Percentiles rank a stretch among this genome's conserved stretches.
These are phyloP conservation scores for Idaea straminata DNA, from an alignment of 2,888 invertebrate species.

Conservation along the genomic window DNA sequence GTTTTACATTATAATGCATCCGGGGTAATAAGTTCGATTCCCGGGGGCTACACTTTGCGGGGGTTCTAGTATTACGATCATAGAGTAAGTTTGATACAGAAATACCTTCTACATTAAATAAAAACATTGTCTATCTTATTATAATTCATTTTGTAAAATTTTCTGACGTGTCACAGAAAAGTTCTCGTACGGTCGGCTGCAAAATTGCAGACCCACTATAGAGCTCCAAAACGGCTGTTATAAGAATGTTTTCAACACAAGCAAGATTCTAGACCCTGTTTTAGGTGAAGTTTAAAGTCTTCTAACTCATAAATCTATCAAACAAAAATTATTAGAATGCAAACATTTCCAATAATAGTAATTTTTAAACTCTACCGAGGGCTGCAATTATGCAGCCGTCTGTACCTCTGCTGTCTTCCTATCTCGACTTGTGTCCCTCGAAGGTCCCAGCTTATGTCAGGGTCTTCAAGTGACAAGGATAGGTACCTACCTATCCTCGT, in stretches of 20 bases:
- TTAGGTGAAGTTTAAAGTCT: too few relatives aligned
- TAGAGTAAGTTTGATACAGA: slow-evolving; percentile 33
- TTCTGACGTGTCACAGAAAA: background rate
- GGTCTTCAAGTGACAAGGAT: background rate
- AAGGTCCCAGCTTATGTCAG: background rate
- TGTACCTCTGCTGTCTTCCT: background rate
- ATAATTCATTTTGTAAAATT: background rate
- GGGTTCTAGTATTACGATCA: slow-evolving; percentile 51
- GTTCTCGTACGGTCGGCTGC: too few relatives aligned
- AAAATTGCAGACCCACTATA: too few relatives aligned
- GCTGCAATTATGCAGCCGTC: too few relatives aligned
- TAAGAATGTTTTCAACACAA: too few relatives aligned
- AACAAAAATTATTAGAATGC: too few relatives aligned
- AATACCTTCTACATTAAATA: background rate
- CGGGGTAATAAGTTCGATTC: slow-evolving; percentile 56
- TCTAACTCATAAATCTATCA: too few relatives aligned
- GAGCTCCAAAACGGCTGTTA: too few relatives aligned
- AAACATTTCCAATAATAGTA: too few relatives aligned
- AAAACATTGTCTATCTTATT: slow-evolving; percentile 4
- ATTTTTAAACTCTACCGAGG: too few relatives aligned
- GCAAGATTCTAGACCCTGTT: too few relatives aligned
- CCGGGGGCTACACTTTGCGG: slow-evolving; percentile 56
- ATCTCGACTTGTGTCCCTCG: background rate
- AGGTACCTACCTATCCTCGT: too few relatives aligned
- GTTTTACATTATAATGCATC: slow-evolving; percentile 53